Conservation (phyloP, 1,140 invertebrate species). For the Calliphora vicina region DNA sequence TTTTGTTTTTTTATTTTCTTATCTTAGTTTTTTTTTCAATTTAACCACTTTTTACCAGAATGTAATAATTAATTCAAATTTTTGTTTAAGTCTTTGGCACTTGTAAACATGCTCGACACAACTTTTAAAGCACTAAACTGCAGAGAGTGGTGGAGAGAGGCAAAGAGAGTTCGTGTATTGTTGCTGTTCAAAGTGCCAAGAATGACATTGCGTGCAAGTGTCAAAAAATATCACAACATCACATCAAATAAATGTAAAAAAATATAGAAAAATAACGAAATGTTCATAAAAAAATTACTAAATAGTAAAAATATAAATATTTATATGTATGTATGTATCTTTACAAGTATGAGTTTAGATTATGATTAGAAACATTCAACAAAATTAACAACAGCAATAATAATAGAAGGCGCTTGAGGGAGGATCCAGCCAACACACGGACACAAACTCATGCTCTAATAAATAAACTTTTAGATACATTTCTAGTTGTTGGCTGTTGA, state of each 20-base stretch:
- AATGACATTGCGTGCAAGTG: conserved; percentile 58
- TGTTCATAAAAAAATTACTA: neutral
- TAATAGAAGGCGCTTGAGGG: conserved; percentile 14
- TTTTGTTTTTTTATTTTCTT: neutral
- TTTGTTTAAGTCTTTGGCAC: conserved; percentile 10
- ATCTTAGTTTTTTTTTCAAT: neutral
- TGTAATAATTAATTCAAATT: conserved; percentile 28
- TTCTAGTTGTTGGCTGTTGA: no score
- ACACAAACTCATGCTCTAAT: neutral
- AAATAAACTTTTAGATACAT: neutral
- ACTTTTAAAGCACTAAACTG: neutral
- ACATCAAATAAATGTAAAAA: conserved; percentile 64
- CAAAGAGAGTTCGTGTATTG: neutral
- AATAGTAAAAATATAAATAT: neutral
- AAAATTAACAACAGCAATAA: neutral
- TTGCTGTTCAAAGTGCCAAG: conserved; percentile 17
- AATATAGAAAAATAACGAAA: conserved; percentile 11
- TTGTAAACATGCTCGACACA: neutral
- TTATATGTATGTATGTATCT: neutral
- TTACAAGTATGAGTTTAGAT: neutral
- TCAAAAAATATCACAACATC: conserved; percentile 64
- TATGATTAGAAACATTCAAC: neutral
- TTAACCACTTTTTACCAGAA: conserved; percentile 22
- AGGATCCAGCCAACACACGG: neutral
- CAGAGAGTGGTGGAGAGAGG: neutral